Evolutionary conservation across 2,113 vertebrate genomes (phyloP).

Genomic region (Callithrix jacchus): DNA sequence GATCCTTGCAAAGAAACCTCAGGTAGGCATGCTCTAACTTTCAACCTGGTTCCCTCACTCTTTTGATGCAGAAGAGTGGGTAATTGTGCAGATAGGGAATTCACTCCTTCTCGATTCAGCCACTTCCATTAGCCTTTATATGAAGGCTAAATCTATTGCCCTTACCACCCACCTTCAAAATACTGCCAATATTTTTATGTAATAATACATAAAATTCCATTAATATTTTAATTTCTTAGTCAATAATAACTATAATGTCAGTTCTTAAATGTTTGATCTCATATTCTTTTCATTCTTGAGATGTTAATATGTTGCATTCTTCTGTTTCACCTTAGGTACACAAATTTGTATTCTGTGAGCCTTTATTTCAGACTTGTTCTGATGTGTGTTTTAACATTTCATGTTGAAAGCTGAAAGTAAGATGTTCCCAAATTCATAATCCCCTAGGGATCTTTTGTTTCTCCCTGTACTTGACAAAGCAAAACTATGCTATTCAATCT

Average conservation of each 20-base stretch:
- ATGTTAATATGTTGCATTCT: conserved; percentile 15
- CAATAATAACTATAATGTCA: not conserved
- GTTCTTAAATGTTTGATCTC: not conserved
- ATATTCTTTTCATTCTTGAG: not conserved
- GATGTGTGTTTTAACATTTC: not conserved
- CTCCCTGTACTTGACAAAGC: not conserved
- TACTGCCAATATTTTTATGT: not conserved
- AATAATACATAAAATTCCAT: not conserved
- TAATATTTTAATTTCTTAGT: not conserved
- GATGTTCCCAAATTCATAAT: not conserved
- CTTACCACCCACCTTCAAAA: not conserved
- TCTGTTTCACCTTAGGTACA: conserved; percentile 19
- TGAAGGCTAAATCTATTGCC: not conserved
- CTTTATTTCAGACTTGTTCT: conserved; percentile 10
- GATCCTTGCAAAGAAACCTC: not conserved
- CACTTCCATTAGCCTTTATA: not conserved
- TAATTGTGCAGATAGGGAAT: not conserved
- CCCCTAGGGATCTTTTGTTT: conserved; percentile 5
- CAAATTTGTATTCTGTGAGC: conserved; percentile 26
- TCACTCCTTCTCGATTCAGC: not conserved
- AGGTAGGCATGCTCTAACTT: not conserved
- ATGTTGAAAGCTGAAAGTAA: conserved; percentile 41
- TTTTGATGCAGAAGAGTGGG: not conserved
- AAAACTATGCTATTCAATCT: not conserved
- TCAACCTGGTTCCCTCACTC: not conserved